These are phyloP conservation scores for Pollimyrus isidori DNA, from an alignment of 2,113 vertebrate species.

Conservation along the genomic window DNA sequence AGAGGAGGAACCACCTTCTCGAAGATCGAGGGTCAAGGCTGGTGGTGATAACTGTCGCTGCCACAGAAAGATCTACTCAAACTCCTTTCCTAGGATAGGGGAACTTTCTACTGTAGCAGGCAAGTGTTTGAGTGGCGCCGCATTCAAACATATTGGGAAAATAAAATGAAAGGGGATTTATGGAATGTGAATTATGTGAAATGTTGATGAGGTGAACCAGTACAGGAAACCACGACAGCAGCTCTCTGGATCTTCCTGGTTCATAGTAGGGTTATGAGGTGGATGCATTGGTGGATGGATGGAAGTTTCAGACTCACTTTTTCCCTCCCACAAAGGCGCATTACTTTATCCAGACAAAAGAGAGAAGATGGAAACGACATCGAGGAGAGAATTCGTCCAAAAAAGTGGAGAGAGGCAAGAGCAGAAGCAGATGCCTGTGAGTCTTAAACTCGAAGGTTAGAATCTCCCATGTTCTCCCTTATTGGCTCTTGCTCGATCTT, in stretches of 20 bases:
- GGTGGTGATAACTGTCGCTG: slow-evolving; percentile 34
- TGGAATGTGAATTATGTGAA: background rate
- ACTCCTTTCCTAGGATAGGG: slow-evolving; percentile 35
- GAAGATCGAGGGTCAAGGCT: slow-evolving; percentile 27
- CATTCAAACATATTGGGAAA: background rate
- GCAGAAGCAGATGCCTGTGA: slow-evolving; percentile 38
- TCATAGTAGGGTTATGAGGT: background rate
- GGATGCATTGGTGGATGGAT: background rate
- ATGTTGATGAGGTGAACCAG: background rate
- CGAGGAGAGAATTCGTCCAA: slow-evolving; percentile 44
- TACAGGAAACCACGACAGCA: background rate
- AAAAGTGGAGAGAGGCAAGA: slow-evolving; percentile 32
- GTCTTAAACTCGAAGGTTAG: slow-evolving; percentile 42
- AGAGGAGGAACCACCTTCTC: background rate
- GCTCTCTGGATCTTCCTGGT: background rate
- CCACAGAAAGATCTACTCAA: slow-evolving; percentile 6
- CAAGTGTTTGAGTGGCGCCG: slow-evolving; percentile 25
- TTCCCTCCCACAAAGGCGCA: slow-evolving; percentile 37
- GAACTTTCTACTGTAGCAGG: slow-evolving; percentile 54
- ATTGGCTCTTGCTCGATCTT: background rate
- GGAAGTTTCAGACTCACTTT: background rate
- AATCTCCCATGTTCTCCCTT: background rate
- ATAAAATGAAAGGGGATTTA: background rate
- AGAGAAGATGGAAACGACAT: slow-evolving; percentile 54
- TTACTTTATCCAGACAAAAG: slow-evolving; percentile 60